A percentile compares a stretch with the other conserved stretches of the same genome.
Evolutionary conservation across 1,140 invertebrate genomes (phyloP).

Genomic region (Antheraea mylitta): DNA sequence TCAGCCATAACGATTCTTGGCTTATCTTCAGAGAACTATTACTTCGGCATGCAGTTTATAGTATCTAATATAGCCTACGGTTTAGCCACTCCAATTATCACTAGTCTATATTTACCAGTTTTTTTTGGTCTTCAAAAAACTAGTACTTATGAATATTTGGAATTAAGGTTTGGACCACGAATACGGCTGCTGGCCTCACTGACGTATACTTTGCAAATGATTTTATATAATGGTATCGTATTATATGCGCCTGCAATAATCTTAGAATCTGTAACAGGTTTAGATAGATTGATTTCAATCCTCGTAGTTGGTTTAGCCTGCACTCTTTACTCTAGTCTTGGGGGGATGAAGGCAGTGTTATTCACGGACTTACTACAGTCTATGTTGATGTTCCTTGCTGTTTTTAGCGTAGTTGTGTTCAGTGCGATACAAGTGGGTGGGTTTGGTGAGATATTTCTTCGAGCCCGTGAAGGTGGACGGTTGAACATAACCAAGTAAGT

Average conservation of each 20-base stretch:
- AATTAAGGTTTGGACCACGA: constrained; percentile 86
- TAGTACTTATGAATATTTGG: constrained; percentile 95
- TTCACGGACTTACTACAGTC: constrained; percentile 96
- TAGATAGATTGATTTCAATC: constrained; percentile 87
- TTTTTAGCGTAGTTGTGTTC: constrained; percentile 87
- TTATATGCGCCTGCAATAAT: constrained; percentile 95
- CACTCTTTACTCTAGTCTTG: constrained; percentile 96
- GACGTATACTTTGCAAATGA: constrained; percentile 89
- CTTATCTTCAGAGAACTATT: constrained; percentile 92
- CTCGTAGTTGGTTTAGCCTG: constrained; percentile 92
- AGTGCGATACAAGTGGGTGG: constrained; percentile 89
- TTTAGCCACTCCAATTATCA: constrained; percentile 88
- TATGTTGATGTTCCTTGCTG: constrained; percentile 86
- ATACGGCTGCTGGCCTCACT: constrained; percentile 86
- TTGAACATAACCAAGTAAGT: constrained; percentile 90
- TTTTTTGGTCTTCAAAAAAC: constrained; percentile 92
- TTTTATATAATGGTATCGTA: constrained; percentile 95
- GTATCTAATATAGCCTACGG: constrained; percentile 91
- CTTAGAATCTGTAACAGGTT: constrained; percentile 90
- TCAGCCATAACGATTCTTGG: constrained; percentile 95
- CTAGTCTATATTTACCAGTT: constrained; percentile 91
- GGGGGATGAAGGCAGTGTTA: constrained; percentile 96
- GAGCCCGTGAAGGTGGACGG: constrained; percentile 81
- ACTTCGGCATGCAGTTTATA: constrained; percentile 90
- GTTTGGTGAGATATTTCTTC: constrained; percentile 83